Evolutionary conservation across 2,797 vertebrate genomes (phyloP).

Genomic region (Catamblyrhynchus diadema): DNA sequence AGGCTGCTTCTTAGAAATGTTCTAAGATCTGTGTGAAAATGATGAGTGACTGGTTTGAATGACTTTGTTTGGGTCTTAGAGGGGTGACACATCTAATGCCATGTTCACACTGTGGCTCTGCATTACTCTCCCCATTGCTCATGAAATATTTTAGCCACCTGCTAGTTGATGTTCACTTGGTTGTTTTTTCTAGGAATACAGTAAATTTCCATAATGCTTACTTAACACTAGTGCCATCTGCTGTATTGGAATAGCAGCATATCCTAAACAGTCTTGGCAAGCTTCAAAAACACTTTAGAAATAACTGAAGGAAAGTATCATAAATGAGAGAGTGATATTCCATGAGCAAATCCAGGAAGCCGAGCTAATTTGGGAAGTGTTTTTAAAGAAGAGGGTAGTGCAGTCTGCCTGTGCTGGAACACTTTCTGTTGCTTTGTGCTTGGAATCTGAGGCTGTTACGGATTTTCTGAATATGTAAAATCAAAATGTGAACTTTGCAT

Average conservation of each 20-base stretch:
- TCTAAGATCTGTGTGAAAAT: neutral
- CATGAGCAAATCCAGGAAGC: neutral
- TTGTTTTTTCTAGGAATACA: conserved; percentile 63
- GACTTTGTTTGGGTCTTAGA: neutral
- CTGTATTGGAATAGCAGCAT: conserved; percentile 49
- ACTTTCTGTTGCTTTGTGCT: neutral
- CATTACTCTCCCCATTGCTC: neutral
- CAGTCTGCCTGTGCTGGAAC: neutral
- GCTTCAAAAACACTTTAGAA: neutral
- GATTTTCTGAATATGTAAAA: neutral
- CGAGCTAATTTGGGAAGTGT: neutral
- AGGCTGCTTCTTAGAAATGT: neutral
- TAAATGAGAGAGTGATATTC: conserved; percentile 1
- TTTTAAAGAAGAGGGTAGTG: neutral
- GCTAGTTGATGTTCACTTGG: conserved; percentile 28
- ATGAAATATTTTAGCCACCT: conserved; percentile 44
- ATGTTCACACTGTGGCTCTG: neutral
- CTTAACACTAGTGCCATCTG: conserved; percentile 66
- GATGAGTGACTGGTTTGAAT: neutral
- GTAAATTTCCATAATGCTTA: conserved; percentile 49
- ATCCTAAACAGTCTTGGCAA: conserved; percentile 24
- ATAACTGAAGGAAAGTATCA: conserved; percentile 8
- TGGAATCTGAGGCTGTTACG: neutral
- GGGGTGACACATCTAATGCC: neutral
- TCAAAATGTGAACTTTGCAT: neutral